These are phyloP conservation scores for Lithophane socia DNA, from an alignment of 2,888 invertebrate species.

Conservation along the genomic window DNA sequence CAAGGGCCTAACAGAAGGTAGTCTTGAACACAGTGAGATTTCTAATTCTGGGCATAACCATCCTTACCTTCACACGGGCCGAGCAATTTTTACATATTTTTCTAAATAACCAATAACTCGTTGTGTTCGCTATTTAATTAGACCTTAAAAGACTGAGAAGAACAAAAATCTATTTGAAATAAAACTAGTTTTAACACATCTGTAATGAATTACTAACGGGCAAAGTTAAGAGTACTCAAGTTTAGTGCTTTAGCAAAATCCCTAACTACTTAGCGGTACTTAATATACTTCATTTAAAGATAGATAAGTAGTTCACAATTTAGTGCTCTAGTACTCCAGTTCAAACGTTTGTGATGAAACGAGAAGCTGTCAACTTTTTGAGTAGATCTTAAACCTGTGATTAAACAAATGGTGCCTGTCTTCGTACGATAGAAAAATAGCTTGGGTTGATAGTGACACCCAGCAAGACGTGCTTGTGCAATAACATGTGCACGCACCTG, in stretches of 20 bases:
- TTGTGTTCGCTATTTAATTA: background rate
- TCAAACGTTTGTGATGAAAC: conserved; percentile 22
- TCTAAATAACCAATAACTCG: background rate
- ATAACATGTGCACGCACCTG: background rate
- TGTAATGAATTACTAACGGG: conserved; percentile 26
- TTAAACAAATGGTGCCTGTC: background rate
- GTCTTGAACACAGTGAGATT: background rate
- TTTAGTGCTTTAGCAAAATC: conserved; percentile 39
- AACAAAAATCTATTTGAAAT: background rate
- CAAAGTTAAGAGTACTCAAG: conserved; percentile 35
- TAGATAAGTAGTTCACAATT: conserved; percentile 34
- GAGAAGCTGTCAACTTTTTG: conserved; percentile 21
- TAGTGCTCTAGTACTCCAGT: conserved; percentile 17
- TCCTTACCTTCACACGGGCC: too few relatives aligned
- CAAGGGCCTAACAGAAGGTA: background rate
- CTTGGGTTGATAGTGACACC: too few relatives aligned
- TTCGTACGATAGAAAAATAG: background rate
- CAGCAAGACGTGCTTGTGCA: too few relatives aligned
- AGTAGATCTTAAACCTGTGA: conserved; percentile 14
- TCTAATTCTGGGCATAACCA: background rate
- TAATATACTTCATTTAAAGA: conserved; percentile 22
- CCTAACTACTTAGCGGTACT: conserved; percentile 41
- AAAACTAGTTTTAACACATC: conserved; percentile 19
- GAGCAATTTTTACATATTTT: background rate
- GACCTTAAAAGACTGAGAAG: background rate